phyloP scores from a whole-genome alignment of 2,888 invertebrate genomes.

The Cephus rjabovi region DNA sequence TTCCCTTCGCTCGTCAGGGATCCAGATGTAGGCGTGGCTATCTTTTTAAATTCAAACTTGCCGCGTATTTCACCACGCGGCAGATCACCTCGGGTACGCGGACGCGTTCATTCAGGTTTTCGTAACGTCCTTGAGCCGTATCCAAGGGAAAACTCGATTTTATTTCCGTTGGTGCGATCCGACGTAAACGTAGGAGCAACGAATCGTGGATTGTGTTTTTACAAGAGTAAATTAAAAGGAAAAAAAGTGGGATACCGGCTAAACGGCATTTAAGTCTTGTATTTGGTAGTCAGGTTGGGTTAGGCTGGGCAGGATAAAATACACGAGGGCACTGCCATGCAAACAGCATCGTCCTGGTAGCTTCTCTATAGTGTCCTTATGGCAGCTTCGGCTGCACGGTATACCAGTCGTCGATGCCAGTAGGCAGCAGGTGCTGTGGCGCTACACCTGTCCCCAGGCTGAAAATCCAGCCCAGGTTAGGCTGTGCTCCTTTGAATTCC shows the following conservation, averaged over 20 bases:
- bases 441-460: slow-evolving; percentile 35
- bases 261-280: background rate
- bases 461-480: slow-evolving; percentile 29
- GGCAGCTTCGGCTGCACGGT: background rate
- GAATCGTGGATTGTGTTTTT: background rate
- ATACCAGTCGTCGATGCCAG: background rate
- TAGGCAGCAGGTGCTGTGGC: background rate
- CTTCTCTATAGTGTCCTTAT: background rate
- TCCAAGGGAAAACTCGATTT: background rate
- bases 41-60: background rate
- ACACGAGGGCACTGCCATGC: background rate
- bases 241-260: background rate
- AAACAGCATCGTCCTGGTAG: background rate
- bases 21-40: background rate
- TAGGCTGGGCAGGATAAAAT: background rate
- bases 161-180: background rate
- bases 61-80: background rate
- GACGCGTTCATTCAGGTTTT: background rate
- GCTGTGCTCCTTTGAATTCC: background rate
- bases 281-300: background rate
- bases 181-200: no score
- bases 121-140: background rate
- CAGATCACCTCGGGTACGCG: background rate
- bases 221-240: background rate
- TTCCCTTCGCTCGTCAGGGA: background rate